Evolutionary conservation across 2,113 vertebrate genomes (phyloP).

Genomic region (Hyperoodon ampullatus): DNA sequence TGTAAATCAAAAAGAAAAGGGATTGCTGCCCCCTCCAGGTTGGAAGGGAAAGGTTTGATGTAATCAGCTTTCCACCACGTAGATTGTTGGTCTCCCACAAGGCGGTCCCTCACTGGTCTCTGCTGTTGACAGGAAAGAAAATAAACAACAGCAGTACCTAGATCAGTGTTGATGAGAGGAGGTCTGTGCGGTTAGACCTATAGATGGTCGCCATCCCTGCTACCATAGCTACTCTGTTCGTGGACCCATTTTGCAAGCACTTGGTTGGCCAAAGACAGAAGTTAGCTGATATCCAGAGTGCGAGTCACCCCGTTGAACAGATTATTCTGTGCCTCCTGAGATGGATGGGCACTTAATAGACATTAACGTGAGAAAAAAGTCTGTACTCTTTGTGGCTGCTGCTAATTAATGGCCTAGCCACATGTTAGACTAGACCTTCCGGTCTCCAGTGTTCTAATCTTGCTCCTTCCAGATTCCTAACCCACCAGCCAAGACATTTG

Average conservation of each 20-base stretch:
- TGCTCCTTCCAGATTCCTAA: neutral
- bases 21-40: neutral
- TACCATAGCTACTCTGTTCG: neutral
- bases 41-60: neutral
- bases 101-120: neutral
- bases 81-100: neutral
- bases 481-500: neutral
- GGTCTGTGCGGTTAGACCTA: neutral
- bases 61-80: neutral
- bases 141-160: neutral
- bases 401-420: neutral
- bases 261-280: neutral
- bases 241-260: neutral
- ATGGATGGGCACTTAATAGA: neutral
- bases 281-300: neutral
- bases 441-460: neutral
- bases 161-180: neutral
- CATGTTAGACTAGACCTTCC: neutral
- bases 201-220: neutral
- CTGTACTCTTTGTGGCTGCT: neutral
- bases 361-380: neutral
- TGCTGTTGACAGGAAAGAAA: neutral
- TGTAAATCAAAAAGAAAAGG: neutral
- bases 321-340: neutral
- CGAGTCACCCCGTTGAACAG: neutral